Evolutionary conservation across 2,113 vertebrate species (phyloP).

Genomic region (Naja naja): DNA sequence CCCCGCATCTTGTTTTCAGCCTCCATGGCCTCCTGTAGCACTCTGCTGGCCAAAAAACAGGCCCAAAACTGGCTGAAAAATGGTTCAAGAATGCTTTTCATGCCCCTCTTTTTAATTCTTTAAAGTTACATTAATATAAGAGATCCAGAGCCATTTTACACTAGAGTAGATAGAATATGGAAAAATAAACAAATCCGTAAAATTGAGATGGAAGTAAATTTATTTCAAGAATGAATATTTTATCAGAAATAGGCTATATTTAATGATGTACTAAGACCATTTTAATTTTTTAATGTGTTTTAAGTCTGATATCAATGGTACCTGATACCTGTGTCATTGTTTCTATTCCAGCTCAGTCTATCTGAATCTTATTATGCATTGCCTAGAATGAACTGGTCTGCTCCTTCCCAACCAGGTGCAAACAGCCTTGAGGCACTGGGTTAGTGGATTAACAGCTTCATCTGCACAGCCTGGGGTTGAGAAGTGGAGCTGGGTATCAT

Average conservation of each 20-base stretch:
- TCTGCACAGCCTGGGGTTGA: neutral
- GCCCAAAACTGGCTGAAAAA: too few species aligned
- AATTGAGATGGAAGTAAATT: neutral
- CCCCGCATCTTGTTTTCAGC: too few species aligned
- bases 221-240: neutral
- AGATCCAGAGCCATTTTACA: neutral
- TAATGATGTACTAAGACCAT: neutral
- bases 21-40: too few species aligned
- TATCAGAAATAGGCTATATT: neutral
- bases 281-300: neutral
- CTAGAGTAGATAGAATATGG: neutral
- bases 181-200: neutral
- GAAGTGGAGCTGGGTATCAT: neutral
- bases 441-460: neutral
- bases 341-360: neutral
- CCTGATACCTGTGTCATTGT: neutral
- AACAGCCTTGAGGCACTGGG: neutral
- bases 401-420: neutral
- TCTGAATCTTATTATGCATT: neutral
- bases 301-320: neutral
- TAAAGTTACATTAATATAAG: neutral
- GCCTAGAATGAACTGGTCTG: neutral
- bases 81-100: neutral
- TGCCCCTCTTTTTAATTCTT: neutral
- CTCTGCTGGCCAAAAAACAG: too few species aligned